These are phyloP conservation scores for Drosophila mayri DNA, from an alignment of 1,140 invertebrate genomes.

Conservation along the genomic window DNA sequence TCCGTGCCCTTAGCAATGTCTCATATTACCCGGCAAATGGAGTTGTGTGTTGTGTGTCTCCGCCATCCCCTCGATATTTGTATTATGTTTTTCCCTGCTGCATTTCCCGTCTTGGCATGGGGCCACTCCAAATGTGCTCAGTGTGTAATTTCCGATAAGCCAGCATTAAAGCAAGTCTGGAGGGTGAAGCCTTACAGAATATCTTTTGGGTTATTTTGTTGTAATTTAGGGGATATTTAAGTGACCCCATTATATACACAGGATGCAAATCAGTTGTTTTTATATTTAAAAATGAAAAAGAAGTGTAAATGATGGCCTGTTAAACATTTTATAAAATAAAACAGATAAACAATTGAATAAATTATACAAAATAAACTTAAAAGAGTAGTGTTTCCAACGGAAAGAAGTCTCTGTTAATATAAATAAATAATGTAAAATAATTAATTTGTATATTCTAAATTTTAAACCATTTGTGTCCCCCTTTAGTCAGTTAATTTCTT, in stretches of 20 bases:
- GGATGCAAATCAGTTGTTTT: neutral
- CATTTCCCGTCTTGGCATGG: conserved; percentile 32
- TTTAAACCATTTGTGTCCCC: neutral
- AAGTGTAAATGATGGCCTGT: neutral
- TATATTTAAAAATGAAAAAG: neutral
- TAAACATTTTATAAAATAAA: neutral
- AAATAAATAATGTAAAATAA: neutral
- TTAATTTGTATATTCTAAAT: neutral
- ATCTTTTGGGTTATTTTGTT: neutral
- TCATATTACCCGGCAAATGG: conserved; percentile 35
- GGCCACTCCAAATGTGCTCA: conserved; percentile 24
- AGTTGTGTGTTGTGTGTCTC: conserved; percentile 6
- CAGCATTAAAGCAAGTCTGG: conserved; percentile 13
- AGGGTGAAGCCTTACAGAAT: conserved; percentile 17
- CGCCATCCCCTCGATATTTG: neutral
- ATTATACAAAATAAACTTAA: no score
- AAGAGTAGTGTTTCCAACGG: neutral
- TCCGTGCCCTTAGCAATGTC: conserved; percentile 40
- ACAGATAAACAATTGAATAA: no score
- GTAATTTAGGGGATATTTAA: neutral
- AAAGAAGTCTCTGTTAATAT: neutral
- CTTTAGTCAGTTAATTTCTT: neutral
- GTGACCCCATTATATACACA: neutral
- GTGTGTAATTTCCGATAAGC: conserved; percentile 44
- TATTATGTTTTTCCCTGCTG: conserved; percentile 15